Evolutionary conservation across 2,797 vertebrate genomes (phyloP), one percentile per base, ranked within the genome.

Genomic region (Amblyraja radiata): DNA sequence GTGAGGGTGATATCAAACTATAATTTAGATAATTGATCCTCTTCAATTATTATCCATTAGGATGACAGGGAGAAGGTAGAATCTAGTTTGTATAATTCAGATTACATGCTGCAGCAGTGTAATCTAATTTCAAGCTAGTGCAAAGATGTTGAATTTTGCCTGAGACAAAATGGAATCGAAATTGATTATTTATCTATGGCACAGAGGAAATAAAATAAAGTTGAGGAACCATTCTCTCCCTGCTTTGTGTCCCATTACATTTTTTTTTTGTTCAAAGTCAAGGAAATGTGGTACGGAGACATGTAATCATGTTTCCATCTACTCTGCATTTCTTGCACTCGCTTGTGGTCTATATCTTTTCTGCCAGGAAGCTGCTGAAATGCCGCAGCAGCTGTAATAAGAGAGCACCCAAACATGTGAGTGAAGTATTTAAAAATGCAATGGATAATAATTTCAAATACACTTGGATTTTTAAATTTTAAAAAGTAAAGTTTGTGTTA

Each of bases 41-140:
- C 96, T 97, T 97, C 97, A 98, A 98, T 98, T 97, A 98, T 97
- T 97, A 97, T 97, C 98, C 98, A 98, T 98, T 98, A 98, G 96
- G 95, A 95, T 96, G 96, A 97, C 96, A 97, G 97, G 97, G 97
- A 97, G 97, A 96, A 94, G 95, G 95, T 95, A 96, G 96, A 94
- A 95, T 94, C 95, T 94, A 94, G 95, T 93, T 93, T 96, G 96
- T 96, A 96, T 94, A 93, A 93, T 95, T 95, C 96, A 96, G 97
- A 97, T 97, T 95, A 96, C 94, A 94, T 94, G 96, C 95, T 93
- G 94, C 95, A 96, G 96, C 94, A 95, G 95, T 96, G 95, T 97
- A 96, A 96, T 96, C 94, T 94, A 95, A 93, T 74, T 91, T 28
- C 21, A 28, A 9, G 5, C 94, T 94, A 94, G 73, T 93, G 93